These are phyloP conservation scores for Prorops nasuta DNA, from an alignment of 1,140 invertebrate genomes.

Conservation along the genomic window DNA sequence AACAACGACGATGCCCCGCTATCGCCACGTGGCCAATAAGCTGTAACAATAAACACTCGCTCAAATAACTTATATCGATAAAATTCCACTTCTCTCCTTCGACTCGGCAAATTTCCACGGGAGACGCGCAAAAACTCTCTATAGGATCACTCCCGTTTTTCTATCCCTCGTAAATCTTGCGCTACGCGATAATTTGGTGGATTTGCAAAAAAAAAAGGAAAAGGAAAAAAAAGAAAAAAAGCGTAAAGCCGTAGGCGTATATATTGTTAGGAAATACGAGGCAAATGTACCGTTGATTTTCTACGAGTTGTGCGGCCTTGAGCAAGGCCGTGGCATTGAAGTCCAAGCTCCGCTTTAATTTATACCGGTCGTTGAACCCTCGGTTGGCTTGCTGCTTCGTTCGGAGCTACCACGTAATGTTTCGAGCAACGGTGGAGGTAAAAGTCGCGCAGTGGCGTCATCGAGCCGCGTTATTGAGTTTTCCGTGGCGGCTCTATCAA, in stretches of 20 bases:
- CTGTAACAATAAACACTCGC: constrained; percentile 57
- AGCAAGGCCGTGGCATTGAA: constrained; percentile 38
- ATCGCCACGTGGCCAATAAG: constrained; percentile 66
- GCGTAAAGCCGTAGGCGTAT: too few relatives aligned
- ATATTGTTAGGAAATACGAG: background rate
- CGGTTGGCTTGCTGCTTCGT: constrained; percentile 28
- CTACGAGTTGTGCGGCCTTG: constrained; percentile 34
- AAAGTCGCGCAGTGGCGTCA: constrained; percentile 6
- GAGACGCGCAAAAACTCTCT: too few relatives aligned
- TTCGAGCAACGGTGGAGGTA: constrained; percentile 6
- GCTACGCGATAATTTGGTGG: too few relatives aligned
- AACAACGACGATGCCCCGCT: constrained; percentile 54
- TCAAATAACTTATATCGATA: too few relatives aligned
- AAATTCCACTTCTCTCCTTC: too few relatives aligned
- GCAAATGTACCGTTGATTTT: constrained; percentile 35
- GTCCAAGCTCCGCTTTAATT: constrained; percentile 39
- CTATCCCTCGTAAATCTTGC: too few relatives aligned
- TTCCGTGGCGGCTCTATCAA: constrained; percentile 7
- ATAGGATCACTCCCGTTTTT: too few relatives aligned
- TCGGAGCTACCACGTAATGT: constrained; percentile 30
- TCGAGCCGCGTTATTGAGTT: constrained; percentile 8
- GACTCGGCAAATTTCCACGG: too few relatives aligned
- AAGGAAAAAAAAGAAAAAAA: too few relatives aligned
- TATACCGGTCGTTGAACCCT: constrained; percentile 37
- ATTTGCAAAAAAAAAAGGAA: too few relatives aligned